These are phyloP conservation scores for Xiphorhynchus erythropygius DNA, from an alignment of 2,797 vertebrate species.

Conservation along the genomic window DNA sequence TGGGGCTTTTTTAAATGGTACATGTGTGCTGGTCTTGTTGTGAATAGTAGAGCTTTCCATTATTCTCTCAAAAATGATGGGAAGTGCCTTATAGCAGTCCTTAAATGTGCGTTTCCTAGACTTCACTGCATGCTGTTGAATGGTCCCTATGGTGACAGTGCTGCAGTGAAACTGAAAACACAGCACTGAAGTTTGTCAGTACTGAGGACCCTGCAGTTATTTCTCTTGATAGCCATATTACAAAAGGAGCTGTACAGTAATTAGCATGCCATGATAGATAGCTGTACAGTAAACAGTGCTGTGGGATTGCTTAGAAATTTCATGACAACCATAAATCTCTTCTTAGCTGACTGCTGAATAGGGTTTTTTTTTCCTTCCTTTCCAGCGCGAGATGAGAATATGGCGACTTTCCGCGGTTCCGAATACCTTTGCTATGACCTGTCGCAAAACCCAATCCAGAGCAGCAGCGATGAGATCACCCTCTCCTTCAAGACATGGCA, in stretches of 20 bases:
- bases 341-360: background rate
- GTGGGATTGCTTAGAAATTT: background rate
- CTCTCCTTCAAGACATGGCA: constrained; percentile 98
- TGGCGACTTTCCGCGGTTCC: constrained; percentile 95
- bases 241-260: background rate
- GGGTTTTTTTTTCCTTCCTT: background rate
- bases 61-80: background rate
- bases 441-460: constrained; percentile 98
- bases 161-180: constrained; percentile 5
- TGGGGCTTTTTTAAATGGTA: rapidly evolving
- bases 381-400: constrained; percentile 92
- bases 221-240: background rate
- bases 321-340: background rate
- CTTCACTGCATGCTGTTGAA: background rate
- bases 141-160: constrained; percentile 3
- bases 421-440: constrained; percentile 98
- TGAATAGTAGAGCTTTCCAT: background rate
- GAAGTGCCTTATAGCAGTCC: background rate
- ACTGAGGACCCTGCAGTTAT: background rate
- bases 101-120: background rate
- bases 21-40: rapidly evolving
- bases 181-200: background rate
- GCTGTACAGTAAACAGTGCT: background rate
- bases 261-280: background rate
- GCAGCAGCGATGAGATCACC: constrained; percentile 98